Percentiles rank a stretch among this genome's conserved stretches.
Conservation (phyloP, 2,888 invertebrate genomes). For the Epsilonema sp. region DNA sequence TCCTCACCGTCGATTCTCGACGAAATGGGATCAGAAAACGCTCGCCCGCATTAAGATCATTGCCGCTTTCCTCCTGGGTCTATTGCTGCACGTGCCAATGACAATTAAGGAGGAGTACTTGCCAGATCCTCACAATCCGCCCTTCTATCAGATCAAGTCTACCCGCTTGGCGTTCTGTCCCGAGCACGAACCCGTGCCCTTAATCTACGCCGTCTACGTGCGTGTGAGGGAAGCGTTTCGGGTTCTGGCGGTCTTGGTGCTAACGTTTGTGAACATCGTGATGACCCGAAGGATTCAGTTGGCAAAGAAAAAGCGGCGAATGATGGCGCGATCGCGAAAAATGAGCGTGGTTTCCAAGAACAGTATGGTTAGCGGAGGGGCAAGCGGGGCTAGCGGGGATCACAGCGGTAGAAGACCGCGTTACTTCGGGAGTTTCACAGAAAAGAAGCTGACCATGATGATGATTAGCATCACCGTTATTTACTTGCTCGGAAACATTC, state of each 20-base stretch:
- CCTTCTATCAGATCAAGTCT: too few relatives aligned
- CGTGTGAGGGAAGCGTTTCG: constrained; percentile 8
- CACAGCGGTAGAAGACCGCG: too few relatives aligned
- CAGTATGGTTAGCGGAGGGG: too few relatives aligned
- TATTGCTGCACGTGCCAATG: constrained; percentile 23
- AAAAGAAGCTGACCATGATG: constrained; percentile 21
- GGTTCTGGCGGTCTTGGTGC: constrained; percentile 17
- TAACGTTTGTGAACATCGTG: constrained; percentile 18
- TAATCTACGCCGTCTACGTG: neutral
- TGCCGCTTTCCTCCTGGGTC: constrained; percentile 13
- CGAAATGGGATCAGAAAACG: constrained; percentile 10
- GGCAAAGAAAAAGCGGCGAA: constrained; percentile 6
- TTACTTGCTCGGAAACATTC: constrained; percentile 23
- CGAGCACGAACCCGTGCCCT: neutral
- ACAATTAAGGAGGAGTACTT: constrained; percentile 2
- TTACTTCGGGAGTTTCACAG: constrained; percentile 18
- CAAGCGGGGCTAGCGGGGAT: too few relatives aligned
- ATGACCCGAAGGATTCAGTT: constrained; percentile 19
- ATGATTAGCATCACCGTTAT: constrained; percentile 24
- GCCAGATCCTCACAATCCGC: too few relatives aligned
- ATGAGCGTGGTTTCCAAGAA: too few relatives aligned
- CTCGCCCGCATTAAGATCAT: constrained; percentile 16
- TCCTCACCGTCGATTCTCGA: neutral
- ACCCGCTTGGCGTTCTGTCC: too few relatives aligned
- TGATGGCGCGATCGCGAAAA: neutral